These are phyloP conservation scores for Listronotus oregonensis DNA, from an alignment of 1,140 invertebrate species.

Conservation along the genomic window DNA sequence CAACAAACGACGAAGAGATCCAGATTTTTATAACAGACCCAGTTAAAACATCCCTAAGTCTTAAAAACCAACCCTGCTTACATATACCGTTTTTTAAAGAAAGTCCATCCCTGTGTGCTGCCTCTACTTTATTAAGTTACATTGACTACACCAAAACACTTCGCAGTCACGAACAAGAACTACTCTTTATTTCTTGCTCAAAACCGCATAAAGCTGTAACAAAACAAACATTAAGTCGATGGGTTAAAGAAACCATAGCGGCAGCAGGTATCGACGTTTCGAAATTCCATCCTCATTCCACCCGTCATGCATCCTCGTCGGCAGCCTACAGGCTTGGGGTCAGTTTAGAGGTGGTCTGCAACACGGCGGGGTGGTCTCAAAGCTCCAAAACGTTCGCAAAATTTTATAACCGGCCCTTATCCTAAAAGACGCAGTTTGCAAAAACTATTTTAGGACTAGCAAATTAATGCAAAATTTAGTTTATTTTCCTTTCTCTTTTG, in stretches of 20 bases:
- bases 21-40: slow-evolving; percentile 1
- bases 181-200: no score
- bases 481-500: no score
- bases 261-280: slow-evolving; percentile 39
- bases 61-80: neutral
- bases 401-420: slow-evolving; percentile 45
- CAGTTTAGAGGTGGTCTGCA: slow-evolving; percentile 39
- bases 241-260: slow-evolving; percentile 9
- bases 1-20: slow-evolving; percentile 57
- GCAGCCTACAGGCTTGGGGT: slow-evolving; percentile 30
- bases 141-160: no score
- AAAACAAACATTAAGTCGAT: no score
- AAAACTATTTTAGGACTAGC: no score
- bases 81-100: no score
- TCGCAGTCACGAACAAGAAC: no score
- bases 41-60: slow-evolving; percentile 50
- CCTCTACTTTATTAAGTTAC: no score
- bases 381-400: slow-evolving; percentile 43
- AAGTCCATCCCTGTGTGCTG: neutral
- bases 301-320: slow-evolving; percentile 43
- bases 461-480: no score
- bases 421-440: no score
- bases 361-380: slow-evolving; percentile 44
- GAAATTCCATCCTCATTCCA: slow-evolving; percentile 41
- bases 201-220: no score